Evolutionary conservation across 2,888 invertebrate species (phyloP).

Genomic region (Meteorus colon): DNA sequence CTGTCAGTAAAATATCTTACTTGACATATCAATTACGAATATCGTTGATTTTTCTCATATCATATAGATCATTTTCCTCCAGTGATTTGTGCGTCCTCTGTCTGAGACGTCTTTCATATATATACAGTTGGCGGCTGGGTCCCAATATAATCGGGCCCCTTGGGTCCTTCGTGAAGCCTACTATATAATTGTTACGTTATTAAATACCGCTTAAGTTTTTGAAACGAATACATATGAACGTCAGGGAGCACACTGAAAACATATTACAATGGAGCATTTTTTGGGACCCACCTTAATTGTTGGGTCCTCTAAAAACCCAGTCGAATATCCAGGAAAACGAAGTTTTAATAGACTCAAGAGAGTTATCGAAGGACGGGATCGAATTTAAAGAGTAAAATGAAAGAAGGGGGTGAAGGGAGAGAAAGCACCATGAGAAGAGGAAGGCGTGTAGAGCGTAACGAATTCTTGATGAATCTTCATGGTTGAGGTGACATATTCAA

Average conservation of each 20-base stretch:
- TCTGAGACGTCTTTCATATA: neutral
- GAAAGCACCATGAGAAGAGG: slow-evolving; percentile 57
- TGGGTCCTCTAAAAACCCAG: slow-evolving; percentile 29
- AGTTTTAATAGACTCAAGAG: slow-evolving; percentile 60
- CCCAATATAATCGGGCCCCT: slow-evolving; percentile 28
- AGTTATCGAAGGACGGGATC: slow-evolving; percentile 56
- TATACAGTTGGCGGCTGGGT: neutral
- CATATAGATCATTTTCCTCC: neutral
- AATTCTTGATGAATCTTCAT: slow-evolving; percentile 37
- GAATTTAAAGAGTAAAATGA: slow-evolving; percentile 57
- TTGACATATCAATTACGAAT: slow-evolving; percentile 24
- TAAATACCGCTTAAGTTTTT: slow-evolving; percentile 69
- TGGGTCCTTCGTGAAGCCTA: slow-evolving; percentile 57
- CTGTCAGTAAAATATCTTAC: neutral
- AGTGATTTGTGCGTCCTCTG: neutral
- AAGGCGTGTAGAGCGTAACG: slow-evolving; percentile 41
- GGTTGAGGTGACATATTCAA: slow-evolving; percentile 35
- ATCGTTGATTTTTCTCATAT: slow-evolving; percentile 8
- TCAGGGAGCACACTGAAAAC: slow-evolving; percentile 31
- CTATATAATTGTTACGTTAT: slow-evolving; percentile 73
- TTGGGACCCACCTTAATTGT: slow-evolving; percentile 42
- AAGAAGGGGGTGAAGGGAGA: slow-evolving; percentile 57
- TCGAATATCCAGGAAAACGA: slow-evolving; percentile 57
- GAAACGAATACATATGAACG: slow-evolving; percentile 43
- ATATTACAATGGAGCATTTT: slow-evolving; percentile 32